These are phyloP conservation scores for Sussaba pulchella DNA, from an alignment of 2,888 invertebrate genomes.

Conservation along the genomic window DNA sequence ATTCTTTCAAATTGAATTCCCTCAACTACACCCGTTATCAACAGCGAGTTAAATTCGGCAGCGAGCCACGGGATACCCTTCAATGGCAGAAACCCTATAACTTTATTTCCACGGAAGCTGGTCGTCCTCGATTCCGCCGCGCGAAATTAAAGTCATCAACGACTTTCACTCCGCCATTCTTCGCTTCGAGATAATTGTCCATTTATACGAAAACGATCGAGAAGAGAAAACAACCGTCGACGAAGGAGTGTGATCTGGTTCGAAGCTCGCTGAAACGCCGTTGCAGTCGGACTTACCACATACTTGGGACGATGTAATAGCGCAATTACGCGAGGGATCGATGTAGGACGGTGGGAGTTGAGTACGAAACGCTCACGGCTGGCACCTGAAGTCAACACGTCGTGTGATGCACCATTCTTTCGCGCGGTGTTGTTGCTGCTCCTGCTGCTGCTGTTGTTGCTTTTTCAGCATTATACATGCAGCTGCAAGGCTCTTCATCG, in stretches of 20 bases:
- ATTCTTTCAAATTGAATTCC: too few species aligned
- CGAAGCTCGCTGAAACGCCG: background rate
- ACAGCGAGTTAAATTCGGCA: too few species aligned
- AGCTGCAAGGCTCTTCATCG: conserved; percentile 35
- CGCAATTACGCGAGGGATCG: conserved; percentile 24
- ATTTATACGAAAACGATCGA: conserved; percentile 1
- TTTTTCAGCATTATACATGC: conserved; percentile 29
- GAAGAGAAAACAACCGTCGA: background rate
- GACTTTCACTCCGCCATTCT: background rate
- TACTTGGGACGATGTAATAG: background rate
- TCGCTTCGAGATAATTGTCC: conserved; percentile 1
- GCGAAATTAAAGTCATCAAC: background rate
- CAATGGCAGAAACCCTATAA: too few species aligned
- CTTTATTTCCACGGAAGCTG: too few species aligned
- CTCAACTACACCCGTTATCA: too few species aligned
- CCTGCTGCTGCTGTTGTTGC: background rate
- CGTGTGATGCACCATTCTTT: conserved; percentile 3
- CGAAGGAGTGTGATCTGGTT: background rate
- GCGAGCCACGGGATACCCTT: too few species aligned
- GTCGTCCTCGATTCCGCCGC: background rate
- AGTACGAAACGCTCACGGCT: conserved; percentile 7
- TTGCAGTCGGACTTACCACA: too few species aligned
- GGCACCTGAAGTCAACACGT: conserved; percentile 19
- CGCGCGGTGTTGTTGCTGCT: background rate
- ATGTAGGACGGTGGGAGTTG: conserved; percentile 22